These are phyloP conservation scores for Furnarius figulus DNA, from an alignment of 2,113 vertebrate species.

Conservation along the genomic window DNA sequence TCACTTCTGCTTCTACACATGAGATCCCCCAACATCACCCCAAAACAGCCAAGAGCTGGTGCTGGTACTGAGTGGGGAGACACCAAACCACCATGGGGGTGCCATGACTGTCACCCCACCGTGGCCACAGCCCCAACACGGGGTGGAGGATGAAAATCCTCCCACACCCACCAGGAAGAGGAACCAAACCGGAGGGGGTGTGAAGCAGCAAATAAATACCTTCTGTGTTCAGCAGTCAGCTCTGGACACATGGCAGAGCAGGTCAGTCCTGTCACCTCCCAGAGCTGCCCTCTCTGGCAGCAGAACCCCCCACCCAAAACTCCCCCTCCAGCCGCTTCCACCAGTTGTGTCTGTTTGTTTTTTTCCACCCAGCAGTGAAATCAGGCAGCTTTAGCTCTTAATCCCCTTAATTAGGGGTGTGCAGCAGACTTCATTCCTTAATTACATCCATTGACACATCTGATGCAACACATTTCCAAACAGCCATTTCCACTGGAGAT, in stretches of 20 bases:
- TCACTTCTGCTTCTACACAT: not conserved
- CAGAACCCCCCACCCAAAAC: not conserved
- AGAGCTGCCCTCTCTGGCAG: not conserved
- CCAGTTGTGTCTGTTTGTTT: not conserved
- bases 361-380: slow-evolving; percentile 27
- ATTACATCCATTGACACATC: slow-evolving; percentile 50
- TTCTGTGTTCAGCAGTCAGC: not conserved
- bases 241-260: not conserved
- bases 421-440: slow-evolving; percentile 46
- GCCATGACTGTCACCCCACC: not conserved
- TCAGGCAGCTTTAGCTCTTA: slow-evolving; percentile 39
- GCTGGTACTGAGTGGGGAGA: rapidly evolving
- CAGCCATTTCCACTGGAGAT: slow-evolving; percentile 22
- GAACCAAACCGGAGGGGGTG: not conserved
- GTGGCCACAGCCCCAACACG: not conserved
- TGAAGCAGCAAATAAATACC: not conserved
- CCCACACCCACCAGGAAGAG: not conserved
- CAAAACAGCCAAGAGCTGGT: rapidly evolving
- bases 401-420: slow-evolving; percentile 52
- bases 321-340: not conserved
- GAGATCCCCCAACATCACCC: not conserved
- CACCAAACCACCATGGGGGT: not conserved
- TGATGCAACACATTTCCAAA: slow-evolving; percentile 44
- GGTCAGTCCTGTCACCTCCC: not conserved
- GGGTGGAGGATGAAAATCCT: not conserved